Base-by-base conservation (phyloP, 2,113 vertebrate genomes). In the Orthonyx spaldingii region DNA sequence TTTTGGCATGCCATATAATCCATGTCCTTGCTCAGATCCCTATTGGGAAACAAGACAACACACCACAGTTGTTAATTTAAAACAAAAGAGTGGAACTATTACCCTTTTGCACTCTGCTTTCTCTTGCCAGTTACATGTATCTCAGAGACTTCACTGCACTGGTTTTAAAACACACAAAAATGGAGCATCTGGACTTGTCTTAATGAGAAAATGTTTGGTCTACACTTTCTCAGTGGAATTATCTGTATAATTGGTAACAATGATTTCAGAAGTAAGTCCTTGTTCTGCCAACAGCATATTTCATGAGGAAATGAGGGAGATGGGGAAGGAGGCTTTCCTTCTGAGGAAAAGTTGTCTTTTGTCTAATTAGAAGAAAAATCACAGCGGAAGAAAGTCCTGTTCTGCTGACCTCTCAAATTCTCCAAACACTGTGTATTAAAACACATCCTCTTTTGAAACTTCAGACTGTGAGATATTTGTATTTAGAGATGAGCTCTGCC, bases 191-290 rank as follows among this genome's bases (percentile, higher is more conserved):
- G 94, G 90, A 91, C 85, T 97, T 82, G 60, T 96, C 96, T 96
- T 97, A 96, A 97, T 93, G 90, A 98, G 96, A 97, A 96, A 94
- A 97, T 96, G 77, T 96, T 97, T 97, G 79, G 57, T 94, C 89
- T 96, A 93, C 47, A 27, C 61, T 92, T 96, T 94, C 96, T 96
- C 95, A 78, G 84, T 8, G 30, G 96, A 96, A 96, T 95, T 91
- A 57, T 80, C 93, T 72, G 57, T 93, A 53, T 95, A 98, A 98
- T 91, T 97, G 93, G 93, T 77, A 97, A 88, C 71, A 95, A 88
- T 77, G 57, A 78, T 84, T 96, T 97, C 88, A 96, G 94, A 87
- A 94, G 61, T 4, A 2, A 97, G 87, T 92, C 88, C 72, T 94
- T 46, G 33, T 91, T 95, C 94, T 97, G 96, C 95, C 96, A 96